These are phyloP conservation scores for Sisor rabdophorus DNA, from an alignment of 2,113 vertebrate genomes.

Conservation along the genomic window DNA sequence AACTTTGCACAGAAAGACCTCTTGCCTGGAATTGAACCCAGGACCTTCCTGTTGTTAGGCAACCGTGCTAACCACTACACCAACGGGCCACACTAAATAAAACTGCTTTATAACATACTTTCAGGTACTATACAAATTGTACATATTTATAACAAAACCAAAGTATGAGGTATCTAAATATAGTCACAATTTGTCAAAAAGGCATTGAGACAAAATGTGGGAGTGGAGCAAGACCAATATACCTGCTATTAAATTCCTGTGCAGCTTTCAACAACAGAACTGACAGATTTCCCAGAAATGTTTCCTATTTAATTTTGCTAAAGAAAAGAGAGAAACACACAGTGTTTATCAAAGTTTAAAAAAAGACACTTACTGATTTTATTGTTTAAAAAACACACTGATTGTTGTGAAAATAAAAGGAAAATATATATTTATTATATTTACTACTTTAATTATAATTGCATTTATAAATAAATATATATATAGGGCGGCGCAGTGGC, in stretches of 20 bases:
- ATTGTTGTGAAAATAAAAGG: too few species aligned
- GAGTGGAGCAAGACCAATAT: conserved; percentile 75
- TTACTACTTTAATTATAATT: too few species aligned
- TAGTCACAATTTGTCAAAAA: conserved; percentile 73
- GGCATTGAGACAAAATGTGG: conserved; percentile 77
- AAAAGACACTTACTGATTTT: too few species aligned
- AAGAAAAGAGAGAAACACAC: conserved; percentile 59
- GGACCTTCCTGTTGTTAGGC: too few species aligned
- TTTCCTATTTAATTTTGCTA: conserved; percentile 81
- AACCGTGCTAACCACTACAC: too few species aligned
- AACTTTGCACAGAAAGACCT: too few species aligned
- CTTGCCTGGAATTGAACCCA: too few species aligned
- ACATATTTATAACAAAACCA: conserved; percentile 73
- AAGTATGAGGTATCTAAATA: conserved; percentile 77
- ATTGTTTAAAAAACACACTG: too few species aligned
- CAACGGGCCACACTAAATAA: conserved; percentile 48
- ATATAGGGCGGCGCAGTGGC: too few species aligned
- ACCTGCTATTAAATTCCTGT: conserved; percentile 76
- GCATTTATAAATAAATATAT: too few species aligned
- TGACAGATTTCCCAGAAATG: conserved; percentile 75
- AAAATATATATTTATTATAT: too few species aligned
- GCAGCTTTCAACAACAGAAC: conserved; percentile 75
- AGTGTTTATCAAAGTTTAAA: conserved; percentile 54
- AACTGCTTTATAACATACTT: conserved; percentile 67
- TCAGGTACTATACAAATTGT: conserved; percentile 67